A percentile compares a stretch with the other conserved stretches of the same genome.
phyloP scores from a whole-genome alignment of 2,113 vertebrate species.

The Caranx ignobilis region DNA sequence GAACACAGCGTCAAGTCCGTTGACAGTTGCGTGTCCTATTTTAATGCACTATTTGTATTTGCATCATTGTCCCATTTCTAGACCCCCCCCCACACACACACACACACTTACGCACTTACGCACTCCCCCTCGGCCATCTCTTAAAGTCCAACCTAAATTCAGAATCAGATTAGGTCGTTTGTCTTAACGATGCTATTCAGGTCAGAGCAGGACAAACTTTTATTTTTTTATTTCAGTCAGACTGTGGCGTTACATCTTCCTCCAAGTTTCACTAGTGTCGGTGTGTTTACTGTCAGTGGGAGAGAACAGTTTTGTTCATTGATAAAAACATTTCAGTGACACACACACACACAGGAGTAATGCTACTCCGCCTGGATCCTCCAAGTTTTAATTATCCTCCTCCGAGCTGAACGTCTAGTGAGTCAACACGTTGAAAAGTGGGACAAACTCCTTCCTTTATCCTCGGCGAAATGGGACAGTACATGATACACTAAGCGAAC shows the following conservation, averaged over 20 bases:
- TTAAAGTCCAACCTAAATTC: slow-evolving; percentile 51
- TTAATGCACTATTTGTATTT: slow-evolving; percentile 56
- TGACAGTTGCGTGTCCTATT: slow-evolving; percentile 56
- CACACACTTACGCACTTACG: too few relatives aligned
- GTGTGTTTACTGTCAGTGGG: not conserved
- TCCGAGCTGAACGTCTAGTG: slow-evolving; percentile 4
- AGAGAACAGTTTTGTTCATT: slow-evolving; percentile 20
- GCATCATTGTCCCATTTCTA: slow-evolving; percentile 39
- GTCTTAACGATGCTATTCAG: slow-evolving; percentile 11
- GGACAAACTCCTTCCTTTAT: slow-evolving; percentile 44
- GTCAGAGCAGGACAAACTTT: slow-evolving; percentile 21
- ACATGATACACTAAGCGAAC: slow-evolving; percentile 12
- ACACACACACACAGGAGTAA: not conserved
- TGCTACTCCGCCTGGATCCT: not conserved
- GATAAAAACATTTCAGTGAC: slow-evolving; percentile 22
- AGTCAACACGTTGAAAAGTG: slow-evolving; percentile 47
- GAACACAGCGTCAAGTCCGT: slow-evolving; percentile 18
- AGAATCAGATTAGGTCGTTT: slow-evolving; percentile 55
- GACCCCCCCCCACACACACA: not conserved
- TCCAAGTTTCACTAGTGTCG: not conserved
- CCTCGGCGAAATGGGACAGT: slow-evolving; percentile 43
- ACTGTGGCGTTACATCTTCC: not conserved
- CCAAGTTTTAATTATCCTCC: slow-evolving; percentile 43
- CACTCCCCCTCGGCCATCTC: slow-evolving; percentile 22
- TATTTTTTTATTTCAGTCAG: not conserved